Evolutionary conservation across 1,140 invertebrate genomes (phyloP).

Genomic region (Drosophila erecta): DNA sequence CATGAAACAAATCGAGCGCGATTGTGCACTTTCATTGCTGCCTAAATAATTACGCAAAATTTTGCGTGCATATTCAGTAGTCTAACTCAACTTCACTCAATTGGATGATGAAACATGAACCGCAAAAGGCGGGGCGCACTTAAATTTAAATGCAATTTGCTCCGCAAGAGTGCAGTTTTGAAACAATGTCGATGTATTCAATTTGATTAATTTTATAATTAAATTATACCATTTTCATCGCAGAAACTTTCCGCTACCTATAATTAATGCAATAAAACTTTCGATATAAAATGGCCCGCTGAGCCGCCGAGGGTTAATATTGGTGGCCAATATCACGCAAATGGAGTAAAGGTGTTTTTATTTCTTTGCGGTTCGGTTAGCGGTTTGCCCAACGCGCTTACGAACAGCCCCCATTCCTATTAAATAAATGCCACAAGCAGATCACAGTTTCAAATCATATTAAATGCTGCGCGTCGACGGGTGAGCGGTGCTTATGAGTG

Average conservation of each 20-base stretch:
- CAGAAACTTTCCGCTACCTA: too few species aligned
- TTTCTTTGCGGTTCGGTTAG: constrained; percentile 1
- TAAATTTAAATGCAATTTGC: background rate
- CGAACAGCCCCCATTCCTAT: constrained; percentile 51
- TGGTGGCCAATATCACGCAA: background rate
- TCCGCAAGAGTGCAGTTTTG: too few species aligned
- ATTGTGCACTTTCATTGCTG: constrained; percentile 23
- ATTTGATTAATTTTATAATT: too few species aligned
- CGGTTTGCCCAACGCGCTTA: constrained; percentile 54
- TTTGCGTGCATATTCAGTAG: constrained; percentile 10
- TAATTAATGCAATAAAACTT: too few species aligned
- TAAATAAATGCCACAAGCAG: constrained; percentile 78
- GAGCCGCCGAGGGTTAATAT: constrained; percentile 4
- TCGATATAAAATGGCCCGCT: too few species aligned
- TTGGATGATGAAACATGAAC: constrained; percentile 5
- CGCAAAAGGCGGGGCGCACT: background rate
- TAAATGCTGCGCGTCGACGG: constrained; percentile 21
- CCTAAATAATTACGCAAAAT: constrained; percentile 36
- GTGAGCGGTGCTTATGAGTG: constrained; percentile 26
- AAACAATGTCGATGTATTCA: too few species aligned
- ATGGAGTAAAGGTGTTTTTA: background rate
- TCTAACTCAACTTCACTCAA: constrained; percentile 17
- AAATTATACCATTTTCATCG: too few species aligned
- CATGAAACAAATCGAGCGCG: background rate
- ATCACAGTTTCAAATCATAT: constrained; percentile 73